These are phyloP conservation scores for Drosophila triauraria DNA, from an alignment of 1,140 invertebrate genomes.

Conservation along the genomic window DNA sequence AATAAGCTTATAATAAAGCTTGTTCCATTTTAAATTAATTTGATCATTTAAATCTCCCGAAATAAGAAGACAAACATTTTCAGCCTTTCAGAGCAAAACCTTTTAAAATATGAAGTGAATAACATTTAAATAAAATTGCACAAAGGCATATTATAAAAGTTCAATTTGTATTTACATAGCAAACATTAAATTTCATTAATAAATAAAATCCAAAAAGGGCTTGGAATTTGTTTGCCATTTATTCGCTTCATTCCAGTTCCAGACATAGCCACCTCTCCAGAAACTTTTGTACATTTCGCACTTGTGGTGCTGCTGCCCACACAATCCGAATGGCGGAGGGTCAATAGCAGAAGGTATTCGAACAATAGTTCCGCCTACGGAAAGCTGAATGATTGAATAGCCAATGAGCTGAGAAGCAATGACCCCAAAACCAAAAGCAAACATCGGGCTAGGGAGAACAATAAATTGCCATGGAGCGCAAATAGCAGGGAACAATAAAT, in stretches of 20 bases:
- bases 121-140: not conserved
- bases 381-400: slow-evolving; percentile 32
- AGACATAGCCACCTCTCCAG: not conserved
- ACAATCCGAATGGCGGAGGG: not conserved
- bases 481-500: slow-evolving; percentile 27
- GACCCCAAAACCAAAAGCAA: slow-evolving; percentile 59
- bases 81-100: too few relatives aligned
- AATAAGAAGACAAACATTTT: too few relatives aligned
- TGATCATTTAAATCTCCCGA: too few relatives aligned
- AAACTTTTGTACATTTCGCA: slow-evolving; percentile 17
- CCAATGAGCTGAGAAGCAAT: slow-evolving; percentile 42
- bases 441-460: slow-evolving; percentile 23
- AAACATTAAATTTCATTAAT: not conserved
- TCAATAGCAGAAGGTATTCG: slow-evolving; percentile 27
- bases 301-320: slow-evolving; percentile 12
- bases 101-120: too few relatives aligned
- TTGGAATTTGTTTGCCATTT: not conserved
- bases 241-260: not conserved
- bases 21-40: too few relatives aligned
- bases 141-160: not conserved
- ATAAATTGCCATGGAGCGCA: slow-evolving; percentile 43
- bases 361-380: slow-evolving; percentile 25
- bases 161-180: not conserved
- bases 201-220: too few relatives aligned
- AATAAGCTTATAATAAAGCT: too few relatives aligned